A percentile compares a stretch with the other conserved stretches of the same genome.
Evolutionary conservation across 1,140 invertebrate species (phyloP).

Genomic region (Physella acuta): DNA sequence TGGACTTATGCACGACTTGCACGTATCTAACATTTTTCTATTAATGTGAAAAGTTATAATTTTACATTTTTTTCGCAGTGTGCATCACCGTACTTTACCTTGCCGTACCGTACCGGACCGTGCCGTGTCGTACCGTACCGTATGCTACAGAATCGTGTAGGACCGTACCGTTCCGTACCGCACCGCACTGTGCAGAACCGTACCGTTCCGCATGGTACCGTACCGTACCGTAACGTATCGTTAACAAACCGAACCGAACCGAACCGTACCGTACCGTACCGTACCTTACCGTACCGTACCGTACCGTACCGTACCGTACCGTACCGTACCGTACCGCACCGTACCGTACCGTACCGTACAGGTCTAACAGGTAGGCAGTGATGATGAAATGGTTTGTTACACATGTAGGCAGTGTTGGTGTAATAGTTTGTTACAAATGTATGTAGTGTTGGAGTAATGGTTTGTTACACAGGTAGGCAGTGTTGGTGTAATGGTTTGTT

Average conservation of each 20-base stretch:
- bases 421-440: too few species aligned
- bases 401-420: too few species aligned
- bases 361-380: background rate
- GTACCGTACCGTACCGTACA: background rate
- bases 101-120: background rate
- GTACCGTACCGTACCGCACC: background rate
- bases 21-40: background rate
- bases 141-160: background rate
- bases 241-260: background rate
- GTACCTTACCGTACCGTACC: too few species aligned
- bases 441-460: too few species aligned
- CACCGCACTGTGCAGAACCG: background rate
- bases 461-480: too few species aligned
- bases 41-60: background rate
- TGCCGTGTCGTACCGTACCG: background rate
- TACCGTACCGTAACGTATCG: background rate
- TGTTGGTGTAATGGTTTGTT: too few species aligned
- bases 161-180: background rate
- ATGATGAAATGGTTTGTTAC: background rate
- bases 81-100: background rate
- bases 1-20: background rate
- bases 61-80: background rate
- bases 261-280: background rate
- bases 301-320: background rate
- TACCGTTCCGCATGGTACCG: background rate